Conservation (phyloP, 2,888 invertebrate species). For the Cataglyphis cursor region DNA sequence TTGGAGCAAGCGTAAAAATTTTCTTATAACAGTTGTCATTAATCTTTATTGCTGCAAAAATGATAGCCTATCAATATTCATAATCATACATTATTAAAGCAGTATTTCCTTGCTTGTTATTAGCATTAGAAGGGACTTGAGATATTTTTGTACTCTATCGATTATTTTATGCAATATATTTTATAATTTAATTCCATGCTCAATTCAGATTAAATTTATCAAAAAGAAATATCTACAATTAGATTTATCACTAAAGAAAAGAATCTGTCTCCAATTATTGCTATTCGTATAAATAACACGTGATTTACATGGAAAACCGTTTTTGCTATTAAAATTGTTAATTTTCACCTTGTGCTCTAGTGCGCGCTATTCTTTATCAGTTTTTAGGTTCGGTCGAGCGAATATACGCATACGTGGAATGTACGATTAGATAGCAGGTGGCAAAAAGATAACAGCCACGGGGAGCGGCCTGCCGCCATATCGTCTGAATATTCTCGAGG, state of each 20-base stretch:
- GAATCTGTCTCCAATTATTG: not conserved
- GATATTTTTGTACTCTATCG: not conserved
- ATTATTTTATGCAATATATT: not conserved
- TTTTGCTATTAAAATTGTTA: slow-evolving; percentile 25
- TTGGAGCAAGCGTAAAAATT: not conserved
- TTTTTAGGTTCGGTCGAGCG: slow-evolving; percentile 24
- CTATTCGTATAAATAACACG: slow-evolving; percentile 10
- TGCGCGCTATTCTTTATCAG: not conserved
- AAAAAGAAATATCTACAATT: not conserved
- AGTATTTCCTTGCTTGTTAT: not conserved
- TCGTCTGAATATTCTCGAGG: slow-evolving; percentile 46
- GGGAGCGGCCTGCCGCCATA: slow-evolving; percentile 41
- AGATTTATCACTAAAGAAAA: not conserved
- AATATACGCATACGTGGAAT: slow-evolving; percentile 11
- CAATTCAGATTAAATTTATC: not conserved
- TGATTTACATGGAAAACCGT: not conserved
- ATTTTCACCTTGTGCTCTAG: slow-evolving; percentile 6
- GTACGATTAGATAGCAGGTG: slow-evolving; percentile 51
- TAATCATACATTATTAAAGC: not conserved
- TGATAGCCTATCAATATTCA: slow-evolving; percentile 8
- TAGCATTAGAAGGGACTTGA: not conserved
- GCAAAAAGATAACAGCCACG: slow-evolving; percentile 47
- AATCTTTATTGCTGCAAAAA: not conserved
- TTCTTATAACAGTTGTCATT: not conserved
- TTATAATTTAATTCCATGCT: not conserved